Evolutionary conservation across 2,888 invertebrate genomes (phyloP).

Genomic region (Miltochrista miniata): DNA sequence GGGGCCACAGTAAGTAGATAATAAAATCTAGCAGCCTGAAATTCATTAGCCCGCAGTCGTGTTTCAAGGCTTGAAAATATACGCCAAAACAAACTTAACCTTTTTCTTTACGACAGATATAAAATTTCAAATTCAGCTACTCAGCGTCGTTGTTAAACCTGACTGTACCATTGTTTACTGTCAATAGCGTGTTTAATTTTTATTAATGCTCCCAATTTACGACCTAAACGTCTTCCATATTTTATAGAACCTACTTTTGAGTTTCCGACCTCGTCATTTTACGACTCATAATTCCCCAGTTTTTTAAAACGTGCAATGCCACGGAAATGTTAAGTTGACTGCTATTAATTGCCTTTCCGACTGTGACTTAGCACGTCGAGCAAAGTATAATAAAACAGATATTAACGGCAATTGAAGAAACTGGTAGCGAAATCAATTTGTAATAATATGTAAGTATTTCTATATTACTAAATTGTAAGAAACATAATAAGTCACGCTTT

Average conservation of each 20-base stretch:
- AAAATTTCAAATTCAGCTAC: constrained; percentile 75
- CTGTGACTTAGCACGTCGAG: no score
- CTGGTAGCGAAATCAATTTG: no score
- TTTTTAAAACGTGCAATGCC: no score
- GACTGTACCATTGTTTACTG: constrained; percentile 40
- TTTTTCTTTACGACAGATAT: constrained; percentile 70
- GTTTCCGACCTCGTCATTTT: constrained; percentile 3
- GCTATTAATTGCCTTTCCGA: no score
- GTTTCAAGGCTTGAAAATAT: constrained; percentile 64
- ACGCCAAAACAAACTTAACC: constrained; percentile 64
- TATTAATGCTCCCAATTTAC: constrained; percentile 38
- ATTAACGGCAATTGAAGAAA: no score
- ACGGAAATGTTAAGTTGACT: no score
- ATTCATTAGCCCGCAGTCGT: constrained; percentile 66
- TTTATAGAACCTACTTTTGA: constrained; percentile 21
- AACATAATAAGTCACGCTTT: no score
- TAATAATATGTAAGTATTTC: no score
- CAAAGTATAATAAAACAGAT: no score
- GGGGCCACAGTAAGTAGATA: constrained; percentile 64
- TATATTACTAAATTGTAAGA: no score
- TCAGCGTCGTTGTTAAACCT: constrained; percentile 53
- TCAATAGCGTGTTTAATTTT: constrained; percentile 37
- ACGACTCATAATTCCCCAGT: constrained; percentile 2
- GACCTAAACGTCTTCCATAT: constrained; percentile 20
- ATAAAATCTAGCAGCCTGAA: constrained; percentile 72